Evolutionary conservation across 30 jellyfish, hydroid and myxozoan species (phyloP), one percentile per base, ranked within the genome.

Genomic region (Aurelia coerulea): DNA sequence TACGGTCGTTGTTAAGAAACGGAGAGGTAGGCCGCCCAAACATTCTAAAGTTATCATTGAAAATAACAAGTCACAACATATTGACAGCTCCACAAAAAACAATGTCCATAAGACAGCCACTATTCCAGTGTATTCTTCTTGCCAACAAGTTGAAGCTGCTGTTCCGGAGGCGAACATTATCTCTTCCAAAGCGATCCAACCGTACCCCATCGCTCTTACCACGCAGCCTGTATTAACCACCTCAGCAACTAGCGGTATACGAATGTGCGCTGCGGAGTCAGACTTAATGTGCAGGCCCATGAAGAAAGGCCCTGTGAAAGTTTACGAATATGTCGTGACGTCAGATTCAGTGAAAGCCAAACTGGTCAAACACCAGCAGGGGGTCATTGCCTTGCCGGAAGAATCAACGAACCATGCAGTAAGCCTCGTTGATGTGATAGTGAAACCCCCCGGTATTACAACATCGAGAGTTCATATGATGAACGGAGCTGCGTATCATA

Each of bases 21-120:
- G 89, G 65, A 62, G 96, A 49, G 96, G 96, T 2, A 66, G 96
- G 51, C 96, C 96, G 4, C 90, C 88, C 4, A 86, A 76, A 41
- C 37, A 74, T 76, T 67, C 68, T 17, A 75, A 65, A 23, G 32
- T 89, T 15, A 33, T 17, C 13, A 23, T 76, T 18, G 84, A 74
- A 49, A 70, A n/a, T 1, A 11, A 34, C 39, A 68, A 18, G 56
- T 74, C 87, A 50, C 56, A 46, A 9, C 56, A 46, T 4, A 46
- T 46, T 46, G 56, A 9, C 56, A 46, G 56, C 56, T 46, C 56
- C 56, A 46, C 56, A 9, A 46, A 46, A 46, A 46, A 9, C 12
- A 46, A 46, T 46, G 15, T 46, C 56, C 1, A 5, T 46, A 13
- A 46, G 56, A 46, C 6, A 6, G 56, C 56, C 6, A 46, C 56